These are phyloP conservation scores for Grallaria varia DNA, from an alignment of 2,113 vertebrate species.

Conservation along the genomic window DNA sequence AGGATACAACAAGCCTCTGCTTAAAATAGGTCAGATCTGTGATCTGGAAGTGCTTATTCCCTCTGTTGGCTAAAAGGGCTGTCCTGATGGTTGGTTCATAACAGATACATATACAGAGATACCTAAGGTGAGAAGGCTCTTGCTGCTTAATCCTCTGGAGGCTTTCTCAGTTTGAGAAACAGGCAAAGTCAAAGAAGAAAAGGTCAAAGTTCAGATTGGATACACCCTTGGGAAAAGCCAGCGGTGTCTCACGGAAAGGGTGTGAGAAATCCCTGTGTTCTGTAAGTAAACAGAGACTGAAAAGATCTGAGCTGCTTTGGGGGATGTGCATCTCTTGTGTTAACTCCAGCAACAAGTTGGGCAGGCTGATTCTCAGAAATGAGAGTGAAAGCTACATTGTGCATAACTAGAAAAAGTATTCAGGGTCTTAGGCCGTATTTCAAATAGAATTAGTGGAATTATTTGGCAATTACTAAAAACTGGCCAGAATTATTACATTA, in stretches of 20 bases:
- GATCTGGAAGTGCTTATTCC: not conserved
- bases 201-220: not conserved
- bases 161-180: not conserved
- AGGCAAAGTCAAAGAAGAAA: not conserved
- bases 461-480: not conserved
- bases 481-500: not conserved
- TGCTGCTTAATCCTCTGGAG: not conserved
- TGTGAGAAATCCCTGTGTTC: not conserved
- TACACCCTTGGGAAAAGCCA: not conserved
- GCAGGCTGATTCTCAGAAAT: not conserved
- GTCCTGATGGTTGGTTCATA: not conserved
- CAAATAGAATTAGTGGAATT: not conserved
- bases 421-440: not conserved
- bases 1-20: not conserved
- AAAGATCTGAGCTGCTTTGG: not conserved
- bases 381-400: not conserved
- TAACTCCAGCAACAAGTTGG: not conserved
- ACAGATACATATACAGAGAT: not conserved
- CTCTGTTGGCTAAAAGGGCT: not conserved
- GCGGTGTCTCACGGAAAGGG: not conserved
- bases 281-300: not conserved
- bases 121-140: not conserved
- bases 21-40: not conserved
- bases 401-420: not conserved
- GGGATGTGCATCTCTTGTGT: rapidly evolving